A percentile compares a stretch with the other conserved stretches of the same genome.
Conservation (phyloP, 1,140 invertebrate species). For the Drosophila rhopaloa region DNA sequence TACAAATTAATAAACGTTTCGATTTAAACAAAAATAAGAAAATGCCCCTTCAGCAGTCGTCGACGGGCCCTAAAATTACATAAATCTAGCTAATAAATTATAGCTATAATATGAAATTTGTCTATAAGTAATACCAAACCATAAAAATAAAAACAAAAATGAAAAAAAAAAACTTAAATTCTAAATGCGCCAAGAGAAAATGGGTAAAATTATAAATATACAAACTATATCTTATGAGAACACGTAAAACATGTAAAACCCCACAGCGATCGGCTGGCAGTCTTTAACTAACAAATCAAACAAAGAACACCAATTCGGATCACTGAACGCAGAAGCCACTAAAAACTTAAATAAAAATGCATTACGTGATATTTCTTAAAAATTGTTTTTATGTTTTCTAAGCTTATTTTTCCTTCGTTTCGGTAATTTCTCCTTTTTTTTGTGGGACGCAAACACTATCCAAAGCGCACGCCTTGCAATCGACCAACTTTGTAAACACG, state of each 20-base stretch:
- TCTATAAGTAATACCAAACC: constrained; percentile 81
- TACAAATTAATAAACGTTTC: constrained; percentile 34
- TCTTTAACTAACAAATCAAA: constrained; percentile 36
- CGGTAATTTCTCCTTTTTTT: not conserved
- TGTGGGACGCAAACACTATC: not conserved
- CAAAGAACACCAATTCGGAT: constrained; percentile 36
- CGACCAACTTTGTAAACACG: constrained; percentile 63
- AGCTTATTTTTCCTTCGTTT: not conserved
- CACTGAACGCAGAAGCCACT: constrained; percentile 49
- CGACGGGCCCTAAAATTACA: constrained; percentile 41
- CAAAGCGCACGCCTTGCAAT: constrained; percentile 55
- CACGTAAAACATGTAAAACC: constrained; percentile 64
- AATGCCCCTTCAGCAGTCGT: constrained; percentile 38
- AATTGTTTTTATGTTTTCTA: constrained; percentile 60
- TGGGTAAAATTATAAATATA: constrained; percentile 48
- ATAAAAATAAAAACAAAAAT: constrained; percentile 48
- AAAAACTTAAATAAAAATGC: constrained; percentile 74
- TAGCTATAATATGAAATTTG: constrained; percentile 83
- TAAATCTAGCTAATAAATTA: constrained; percentile 80
- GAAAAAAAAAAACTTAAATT: constrained; percentile 44
- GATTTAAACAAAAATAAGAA: constrained; percentile 31
- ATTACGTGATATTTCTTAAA: constrained; percentile 82
- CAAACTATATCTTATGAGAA: constrained; percentile 42
- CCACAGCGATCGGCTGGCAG: constrained; percentile 20
- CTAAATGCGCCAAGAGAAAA: constrained; percentile 58